These are phyloP conservation scores for Ochropacha duplaris DNA, from an alignment of 2,888 invertebrate species.

Conservation along the genomic window DNA sequence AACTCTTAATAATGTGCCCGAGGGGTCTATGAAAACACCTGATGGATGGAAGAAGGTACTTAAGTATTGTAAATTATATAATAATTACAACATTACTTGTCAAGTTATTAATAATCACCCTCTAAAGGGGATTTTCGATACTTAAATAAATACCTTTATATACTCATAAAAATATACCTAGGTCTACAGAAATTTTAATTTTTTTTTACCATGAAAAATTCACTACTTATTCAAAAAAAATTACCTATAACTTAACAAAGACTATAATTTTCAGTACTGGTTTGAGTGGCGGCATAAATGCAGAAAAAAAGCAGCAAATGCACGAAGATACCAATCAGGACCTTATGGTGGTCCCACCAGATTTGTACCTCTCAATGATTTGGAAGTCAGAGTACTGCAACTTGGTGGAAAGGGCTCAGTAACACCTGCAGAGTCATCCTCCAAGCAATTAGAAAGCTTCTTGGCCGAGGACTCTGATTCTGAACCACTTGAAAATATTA, in stretches of 20 bases:
- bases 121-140: too few species aligned
- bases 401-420: constrained; percentile 54
- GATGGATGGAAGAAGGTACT: constrained; percentile 71
- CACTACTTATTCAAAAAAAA: too few species aligned
- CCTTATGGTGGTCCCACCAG: constrained; percentile 46
- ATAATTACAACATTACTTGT: too few species aligned
- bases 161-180: too few species aligned
- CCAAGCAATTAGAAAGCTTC: constrained; percentile 51
- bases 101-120: too few species aligned
- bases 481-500: constrained; percentile 52
- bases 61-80: neutral
- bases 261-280: constrained; percentile 61
- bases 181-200: too few species aligned
- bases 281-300: constrained; percentile 74
- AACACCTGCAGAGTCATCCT: constrained; percentile 31
- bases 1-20: constrained; percentile 60
- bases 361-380: constrained; percentile 62
- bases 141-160: too few species aligned
- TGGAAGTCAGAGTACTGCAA: constrained; percentile 66
- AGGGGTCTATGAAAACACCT: constrained; percentile 62
- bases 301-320: constrained; percentile 67
- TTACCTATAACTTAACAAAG: too few species aligned
- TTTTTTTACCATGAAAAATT: too few species aligned
- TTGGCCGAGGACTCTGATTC: constrained; percentile 59
- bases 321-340: constrained; percentile 44